These are phyloP conservation scores for Cheilosia variabilis DNA, from an alignment of 2,888 invertebrate species.

Conservation along the genomic window DNA sequence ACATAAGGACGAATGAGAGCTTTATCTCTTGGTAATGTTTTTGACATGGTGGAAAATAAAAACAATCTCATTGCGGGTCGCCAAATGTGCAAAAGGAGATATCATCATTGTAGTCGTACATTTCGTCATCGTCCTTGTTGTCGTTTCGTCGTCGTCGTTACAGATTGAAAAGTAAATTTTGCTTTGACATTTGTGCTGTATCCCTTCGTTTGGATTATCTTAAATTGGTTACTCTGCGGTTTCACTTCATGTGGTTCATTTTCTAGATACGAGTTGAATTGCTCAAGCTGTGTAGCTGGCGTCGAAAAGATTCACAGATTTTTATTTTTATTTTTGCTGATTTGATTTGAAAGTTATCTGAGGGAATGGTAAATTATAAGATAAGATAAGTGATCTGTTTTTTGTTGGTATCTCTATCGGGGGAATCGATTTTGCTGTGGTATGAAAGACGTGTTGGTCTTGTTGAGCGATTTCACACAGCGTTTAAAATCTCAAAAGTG, in stretches of 20 bases:
- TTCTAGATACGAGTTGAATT: conserved; percentile 36
- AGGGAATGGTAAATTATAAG: neutral
- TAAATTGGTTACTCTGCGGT: conserved; percentile 59
- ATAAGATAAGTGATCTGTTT: neutral
- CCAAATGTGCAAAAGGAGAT: conserved; percentile 33
- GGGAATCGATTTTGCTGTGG: neutral
- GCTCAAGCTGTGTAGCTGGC: conserved; percentile 25
- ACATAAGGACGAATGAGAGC: conserved; percentile 15
- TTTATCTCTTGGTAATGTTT: conserved; percentile 61
- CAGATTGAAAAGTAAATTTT: conserved; percentile 67
- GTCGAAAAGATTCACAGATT: neutral
- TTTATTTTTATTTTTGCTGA: neutral
- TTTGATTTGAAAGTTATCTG: neutral
- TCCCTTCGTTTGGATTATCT: conserved; percentile 53
- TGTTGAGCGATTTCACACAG: neutral
- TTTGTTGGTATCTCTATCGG: neutral
- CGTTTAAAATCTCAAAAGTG: too few relatives aligned
- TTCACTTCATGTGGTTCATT: conserved; percentile 55
- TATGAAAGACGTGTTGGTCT: neutral
- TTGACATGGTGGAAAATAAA: conserved; percentile 62
- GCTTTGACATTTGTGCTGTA: conserved; percentile 51
- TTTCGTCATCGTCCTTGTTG: neutral
- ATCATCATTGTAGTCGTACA: conserved; percentile 40
- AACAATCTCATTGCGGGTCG: conserved; percentile 48
- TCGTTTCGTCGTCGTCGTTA: conserved; percentile 1